A percentile compares a stretch with the other conserved stretches of the same genome.
Evolutionary conservation across 2,888 invertebrate species (phyloP).

Genomic region (Amphipyra tragopoginis): DNA sequence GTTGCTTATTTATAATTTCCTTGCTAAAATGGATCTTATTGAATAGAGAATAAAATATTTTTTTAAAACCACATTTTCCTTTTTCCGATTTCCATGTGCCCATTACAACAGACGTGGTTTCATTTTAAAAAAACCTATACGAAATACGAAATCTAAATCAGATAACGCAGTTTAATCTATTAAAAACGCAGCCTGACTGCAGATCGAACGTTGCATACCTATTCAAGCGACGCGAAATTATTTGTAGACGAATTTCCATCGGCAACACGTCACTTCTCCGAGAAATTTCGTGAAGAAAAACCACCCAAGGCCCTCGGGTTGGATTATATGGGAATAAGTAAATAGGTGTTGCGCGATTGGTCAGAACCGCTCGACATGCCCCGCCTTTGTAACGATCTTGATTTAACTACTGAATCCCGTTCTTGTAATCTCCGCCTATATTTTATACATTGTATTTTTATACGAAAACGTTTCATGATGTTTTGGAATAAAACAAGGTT

Average conservation of each 20-base stretch:
- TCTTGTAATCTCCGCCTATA: conserved; percentile 57
- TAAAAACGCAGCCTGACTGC: neutral
- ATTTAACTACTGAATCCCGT: conserved; percentile 68
- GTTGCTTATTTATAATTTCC: too few species aligned
- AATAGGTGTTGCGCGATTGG: conserved; percentile 76
- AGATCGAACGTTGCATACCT: neutral
- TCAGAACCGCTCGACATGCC: conserved; percentile 68
- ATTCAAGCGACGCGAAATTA: neutral
- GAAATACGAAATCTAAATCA: too few species aligned
- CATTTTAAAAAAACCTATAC: too few species aligned
- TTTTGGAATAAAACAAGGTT: neutral
- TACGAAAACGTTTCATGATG: neutral
- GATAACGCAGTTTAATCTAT: neutral
- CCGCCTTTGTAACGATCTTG: conserved; percentile 82
- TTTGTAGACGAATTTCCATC: neutral
- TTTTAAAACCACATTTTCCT: too few species aligned
- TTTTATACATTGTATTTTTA: conserved; percentile 32
- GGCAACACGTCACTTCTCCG: neutral
- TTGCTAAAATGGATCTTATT: too few species aligned
- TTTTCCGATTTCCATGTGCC: too few species aligned
- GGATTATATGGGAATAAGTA: conserved; percentile 72
- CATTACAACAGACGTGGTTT: too few species aligned
- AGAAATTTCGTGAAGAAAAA: conserved; percentile 56
- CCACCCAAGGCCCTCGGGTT: conserved; percentile 61
- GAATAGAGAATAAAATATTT: too few species aligned